Evolutionary conservation across 2,888 invertebrate genomes (phyloP).

Genomic region (Petrolisthes cinctipes): DNA sequence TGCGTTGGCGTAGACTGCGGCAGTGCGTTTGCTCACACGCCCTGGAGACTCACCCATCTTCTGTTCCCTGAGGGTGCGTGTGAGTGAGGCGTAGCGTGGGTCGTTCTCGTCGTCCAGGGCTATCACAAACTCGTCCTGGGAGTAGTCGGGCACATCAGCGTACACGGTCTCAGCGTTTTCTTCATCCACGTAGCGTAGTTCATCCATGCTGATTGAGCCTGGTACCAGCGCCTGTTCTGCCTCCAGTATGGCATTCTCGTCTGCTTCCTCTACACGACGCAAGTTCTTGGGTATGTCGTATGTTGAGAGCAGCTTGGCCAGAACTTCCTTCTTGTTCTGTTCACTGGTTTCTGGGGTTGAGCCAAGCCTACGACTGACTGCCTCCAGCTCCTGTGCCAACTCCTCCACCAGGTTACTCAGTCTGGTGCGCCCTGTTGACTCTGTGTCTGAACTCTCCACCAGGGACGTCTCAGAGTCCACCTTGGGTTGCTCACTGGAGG

Average conservation of each 20-base stretch:
- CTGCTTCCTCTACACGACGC: constrained; percentile 63
- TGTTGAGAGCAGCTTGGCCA: constrained; percentile 58
- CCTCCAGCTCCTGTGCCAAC: constrained; percentile 61
- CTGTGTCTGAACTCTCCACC: constrained; percentile 43
- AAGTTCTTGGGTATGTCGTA: constrained; percentile 64
- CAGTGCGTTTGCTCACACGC: constrained; percentile 57
- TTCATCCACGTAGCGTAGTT: constrained; percentile 61
- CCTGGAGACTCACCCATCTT: constrained; percentile 58
- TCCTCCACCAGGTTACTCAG: constrained; percentile 60
- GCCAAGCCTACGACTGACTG: constrained; percentile 52
- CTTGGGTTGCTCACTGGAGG: background rate
- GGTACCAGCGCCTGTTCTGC: constrained; percentile 56
- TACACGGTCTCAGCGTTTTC: constrained; percentile 63
- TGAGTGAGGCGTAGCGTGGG: constrained; percentile 62
- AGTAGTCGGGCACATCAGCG: constrained; percentile 64
- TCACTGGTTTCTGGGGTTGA: constrained; percentile 22
- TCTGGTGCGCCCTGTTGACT: constrained; percentile 44
- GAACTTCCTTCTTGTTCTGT: constrained; percentile 51
- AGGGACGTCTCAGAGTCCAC: constrained; percentile 32
- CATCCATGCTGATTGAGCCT: constrained; percentile 54
- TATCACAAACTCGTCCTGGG: constrained; percentile 64
- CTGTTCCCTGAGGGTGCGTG: constrained; percentile 42
- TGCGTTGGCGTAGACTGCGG: constrained; percentile 59
- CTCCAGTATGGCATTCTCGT: constrained; percentile 50
- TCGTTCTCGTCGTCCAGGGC: constrained; percentile 65